Percentiles rank a stretch among this genome's conserved stretches.
Conservation (phyloP, 2,888 invertebrate species). For the Conistra vaccinii region DNA sequence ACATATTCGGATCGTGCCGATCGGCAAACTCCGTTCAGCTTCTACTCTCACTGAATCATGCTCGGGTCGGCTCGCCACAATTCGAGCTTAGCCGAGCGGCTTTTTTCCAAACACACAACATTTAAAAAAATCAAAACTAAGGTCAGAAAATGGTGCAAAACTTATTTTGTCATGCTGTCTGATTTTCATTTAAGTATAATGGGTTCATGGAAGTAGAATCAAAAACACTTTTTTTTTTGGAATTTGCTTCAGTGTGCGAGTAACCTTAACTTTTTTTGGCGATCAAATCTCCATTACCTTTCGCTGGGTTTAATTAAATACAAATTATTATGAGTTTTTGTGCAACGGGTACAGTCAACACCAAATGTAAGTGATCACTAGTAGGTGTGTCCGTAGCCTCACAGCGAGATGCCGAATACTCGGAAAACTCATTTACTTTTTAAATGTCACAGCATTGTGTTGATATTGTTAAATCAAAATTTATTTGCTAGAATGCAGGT, state of each 20-base stretch:
- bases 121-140: too few relatives aligned
- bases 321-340: constrained; percentile 49
- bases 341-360: constrained; percentile 2
- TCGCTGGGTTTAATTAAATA: constrained; percentile 49
- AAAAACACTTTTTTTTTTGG: not conserved
- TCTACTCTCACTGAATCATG: not conserved
- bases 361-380: not conserved
- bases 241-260: constrained; percentile 28
- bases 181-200: too few relatives aligned
- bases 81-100: not conserved
- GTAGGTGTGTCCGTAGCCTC: not conserved
- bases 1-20: not conserved
- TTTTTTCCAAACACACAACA: too few relatives aligned
- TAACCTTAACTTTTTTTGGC: constrained; percentile 34
- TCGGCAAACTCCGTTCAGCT: not conserved
- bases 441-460: not conserved
- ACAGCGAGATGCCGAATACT: not conserved
- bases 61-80: not conserved
- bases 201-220: not conserved
- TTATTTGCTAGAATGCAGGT: too few relatives aligned
- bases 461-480: not conserved
- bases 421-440: not conserved
- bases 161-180: too few relatives aligned
- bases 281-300: constrained; percentile 44
- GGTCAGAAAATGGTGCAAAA: too few relatives aligned